Conservation (phyloP, 2,797 vertebrate species). For the Selene dorsalis region DNA sequence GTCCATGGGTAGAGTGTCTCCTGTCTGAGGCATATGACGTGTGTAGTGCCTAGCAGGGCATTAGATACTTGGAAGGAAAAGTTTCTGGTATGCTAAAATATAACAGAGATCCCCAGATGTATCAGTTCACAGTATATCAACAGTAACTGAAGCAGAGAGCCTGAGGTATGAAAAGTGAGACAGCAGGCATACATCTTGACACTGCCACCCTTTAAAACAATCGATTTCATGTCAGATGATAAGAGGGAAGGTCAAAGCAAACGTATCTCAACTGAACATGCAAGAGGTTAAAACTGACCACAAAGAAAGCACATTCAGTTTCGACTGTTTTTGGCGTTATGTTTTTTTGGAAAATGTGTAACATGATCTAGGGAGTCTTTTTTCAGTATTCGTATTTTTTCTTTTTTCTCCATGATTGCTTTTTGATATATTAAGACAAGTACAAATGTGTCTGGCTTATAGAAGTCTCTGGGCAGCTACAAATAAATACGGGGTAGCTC, state of each 20-base stretch:
- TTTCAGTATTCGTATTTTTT: slow-evolving; percentile 44
- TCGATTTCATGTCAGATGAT: slow-evolving; percentile 25
- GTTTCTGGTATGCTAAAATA: slow-evolving; percentile 43
- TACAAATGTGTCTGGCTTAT: slow-evolving; percentile 81
- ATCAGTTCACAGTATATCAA: slow-evolving; percentile 28
- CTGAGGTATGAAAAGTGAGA: slow-evolving; percentile 11
- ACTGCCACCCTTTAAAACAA: background rate
- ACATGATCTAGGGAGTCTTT: slow-evolving; percentile 73
- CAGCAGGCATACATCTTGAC: background rate
- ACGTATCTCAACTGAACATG: slow-evolving; percentile 30
- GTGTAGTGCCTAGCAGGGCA: slow-evolving; percentile 44
- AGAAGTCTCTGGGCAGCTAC: slow-evolving; percentile 80
- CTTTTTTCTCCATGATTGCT: slow-evolving; percentile 76
- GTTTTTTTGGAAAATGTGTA: slow-evolving; percentile 74
- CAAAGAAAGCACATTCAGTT: slow-evolving; percentile 62
- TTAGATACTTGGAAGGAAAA: slow-evolving; percentile 46
- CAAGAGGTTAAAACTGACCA: slow-evolving; percentile 45
- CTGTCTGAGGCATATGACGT: slow-evolving; percentile 50
- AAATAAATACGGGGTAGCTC: slow-evolving; percentile 80
- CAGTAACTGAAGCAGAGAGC: slow-evolving; percentile 9
- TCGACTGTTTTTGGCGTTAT: slow-evolving; percentile 53
- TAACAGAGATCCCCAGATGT: slow-evolving; percentile 36
- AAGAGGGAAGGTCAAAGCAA: background rate
- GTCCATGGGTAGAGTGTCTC: slow-evolving; percentile 54
- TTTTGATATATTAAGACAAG: slow-evolving; percentile 84